Evolutionary conservation across 2,888 invertebrate genomes (phyloP), one percentile per base, ranked within the genome.

Genomic region (Drosophila dives): DNA sequence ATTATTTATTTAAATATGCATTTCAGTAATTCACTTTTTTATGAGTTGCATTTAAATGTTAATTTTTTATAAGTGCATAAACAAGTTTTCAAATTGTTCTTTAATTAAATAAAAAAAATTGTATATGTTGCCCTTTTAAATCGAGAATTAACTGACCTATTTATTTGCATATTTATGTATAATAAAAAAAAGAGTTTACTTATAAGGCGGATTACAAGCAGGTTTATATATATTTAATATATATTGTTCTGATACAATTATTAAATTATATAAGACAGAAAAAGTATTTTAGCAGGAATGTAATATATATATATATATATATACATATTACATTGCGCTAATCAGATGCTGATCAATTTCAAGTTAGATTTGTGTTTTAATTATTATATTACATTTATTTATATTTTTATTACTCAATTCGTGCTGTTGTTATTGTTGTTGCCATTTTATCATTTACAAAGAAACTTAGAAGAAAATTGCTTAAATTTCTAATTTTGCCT

Each of bases 401-500:
- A 1, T 1, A 45, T 8, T 23, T 23, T 12, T 3, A 45, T 3
- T 0, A 15, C 3, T 45, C 51, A 59, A 15, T 33, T 62, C 8
- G 23, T 65, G 61, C 55, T 69, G 66, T 49, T 61, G 64, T 59
- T 74, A 58, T 62, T 64, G 49, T 36, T 62, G 32, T 51, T 56
- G 32, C 2, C 6, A 2, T 36, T 64, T 64, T 48, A 38, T 12
- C 8, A 34, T 42, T 63, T 45, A 69, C 53, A 55, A 63, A 49
- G 10, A 10, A 32, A 63, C 8, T 2, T 8, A 23, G 32, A 32
- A 2, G 17, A 20, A 49, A 33, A 38, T 1, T 58, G 76, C 86
- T 77, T 80, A 33, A 29, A 29, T 72, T n/a, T 63, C 64, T 79
- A 72, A 85, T 80, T 72, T 56, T 55, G 75, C 64, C 42, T 55